Evolutionary conservation across 2,888 invertebrate species (phyloP).

Genomic region (Ophion costatus): DNA sequence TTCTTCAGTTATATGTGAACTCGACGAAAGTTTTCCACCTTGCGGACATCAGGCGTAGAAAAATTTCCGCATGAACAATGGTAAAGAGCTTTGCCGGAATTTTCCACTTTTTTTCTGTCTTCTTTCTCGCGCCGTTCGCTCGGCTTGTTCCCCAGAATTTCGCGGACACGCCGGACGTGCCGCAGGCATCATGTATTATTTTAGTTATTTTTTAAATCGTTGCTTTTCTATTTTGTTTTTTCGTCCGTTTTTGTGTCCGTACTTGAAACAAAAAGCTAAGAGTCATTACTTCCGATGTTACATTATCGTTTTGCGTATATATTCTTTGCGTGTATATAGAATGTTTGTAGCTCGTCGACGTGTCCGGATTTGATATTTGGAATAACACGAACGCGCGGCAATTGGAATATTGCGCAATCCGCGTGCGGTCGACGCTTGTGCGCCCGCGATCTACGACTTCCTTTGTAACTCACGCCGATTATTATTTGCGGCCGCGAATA

Average conservation of each 20-base stretch:
- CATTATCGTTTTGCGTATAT: slow-evolving; percentile 12
- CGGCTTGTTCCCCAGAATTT: neutral
- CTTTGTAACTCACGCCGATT: slow-evolving; percentile 11
- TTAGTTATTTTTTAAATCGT: too few relatives aligned
- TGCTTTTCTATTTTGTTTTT: neutral
- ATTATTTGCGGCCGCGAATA: slow-evolving; percentile 15
- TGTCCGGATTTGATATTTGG: slow-evolving; percentile 37
- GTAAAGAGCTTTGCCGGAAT: neutral
- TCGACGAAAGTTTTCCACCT: slow-evolving; percentile 31
- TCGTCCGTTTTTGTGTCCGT: neutral
- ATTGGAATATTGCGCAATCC: slow-evolving; percentile 50
- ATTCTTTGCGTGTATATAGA: neutral
- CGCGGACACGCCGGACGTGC: too few relatives aligned
- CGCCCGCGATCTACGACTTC: slow-evolving; percentile 36
- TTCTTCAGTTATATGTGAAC: too few relatives aligned
- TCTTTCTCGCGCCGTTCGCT: neutral
- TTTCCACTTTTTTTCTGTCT: neutral
- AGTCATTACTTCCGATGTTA: slow-evolving; percentile 39
- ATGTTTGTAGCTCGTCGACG: neutral
- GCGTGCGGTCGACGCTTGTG: slow-evolving; percentile 4
- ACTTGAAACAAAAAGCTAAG: slow-evolving; percentile 6
- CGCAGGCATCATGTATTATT: too few relatives aligned
- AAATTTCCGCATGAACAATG: slow-evolving; percentile 1
- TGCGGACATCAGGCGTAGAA: neutral
- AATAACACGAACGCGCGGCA: neutral